phyloP scores from a whole-genome alignment of 2,888 invertebrate species.

The Hyalella azteca region DNA sequence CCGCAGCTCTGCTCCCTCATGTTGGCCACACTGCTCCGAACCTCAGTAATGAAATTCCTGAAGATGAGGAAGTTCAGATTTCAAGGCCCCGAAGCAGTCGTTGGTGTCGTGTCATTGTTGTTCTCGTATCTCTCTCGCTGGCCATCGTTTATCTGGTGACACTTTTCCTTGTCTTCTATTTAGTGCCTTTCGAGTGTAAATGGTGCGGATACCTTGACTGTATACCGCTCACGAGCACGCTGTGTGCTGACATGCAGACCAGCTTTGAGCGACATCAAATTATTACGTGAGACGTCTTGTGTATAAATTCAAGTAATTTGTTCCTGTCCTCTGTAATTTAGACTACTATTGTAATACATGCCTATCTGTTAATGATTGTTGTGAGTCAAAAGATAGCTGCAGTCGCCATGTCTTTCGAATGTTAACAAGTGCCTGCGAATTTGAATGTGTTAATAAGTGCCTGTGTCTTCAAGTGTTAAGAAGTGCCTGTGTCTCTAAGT shows the following conservation, averaged over 20 bases:
- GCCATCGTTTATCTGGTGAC: conserved; percentile 2
- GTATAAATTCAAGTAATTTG: too few species aligned
- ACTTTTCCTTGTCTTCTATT: conserved; percentile 11
- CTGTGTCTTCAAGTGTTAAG: too few species aligned
- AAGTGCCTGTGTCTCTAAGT: too few species aligned
- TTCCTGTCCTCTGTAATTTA: too few species aligned
- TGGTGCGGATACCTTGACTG: conserved; percentile 33
- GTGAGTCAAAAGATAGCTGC: too few species aligned
- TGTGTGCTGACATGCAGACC: conserved; percentile 29
- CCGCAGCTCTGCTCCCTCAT: neutral
- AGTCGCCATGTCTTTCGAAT: too few species aligned
- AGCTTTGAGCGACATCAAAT: conserved; percentile 31
- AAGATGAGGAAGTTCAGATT: neutral
- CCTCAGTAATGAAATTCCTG: too few species aligned
- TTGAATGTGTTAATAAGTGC: too few species aligned
- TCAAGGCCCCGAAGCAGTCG: neutral
- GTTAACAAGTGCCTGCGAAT: too few species aligned
- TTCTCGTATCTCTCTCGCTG: neutral
- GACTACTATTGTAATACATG: too few species aligned
- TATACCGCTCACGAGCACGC: conserved; percentile 1
- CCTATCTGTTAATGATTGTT: too few species aligned
- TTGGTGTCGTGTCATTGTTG: neutral
- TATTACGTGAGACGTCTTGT: conserved; percentile 14
- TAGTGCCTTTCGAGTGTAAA: conserved; percentile 15
- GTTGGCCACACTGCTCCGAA: neutral